A percentile compares a stretch with the other conserved stretches of the same genome.
phyloP scores from a whole-genome alignment of 1,140 invertebrate species.

The Danaus melanippus region DNA sequence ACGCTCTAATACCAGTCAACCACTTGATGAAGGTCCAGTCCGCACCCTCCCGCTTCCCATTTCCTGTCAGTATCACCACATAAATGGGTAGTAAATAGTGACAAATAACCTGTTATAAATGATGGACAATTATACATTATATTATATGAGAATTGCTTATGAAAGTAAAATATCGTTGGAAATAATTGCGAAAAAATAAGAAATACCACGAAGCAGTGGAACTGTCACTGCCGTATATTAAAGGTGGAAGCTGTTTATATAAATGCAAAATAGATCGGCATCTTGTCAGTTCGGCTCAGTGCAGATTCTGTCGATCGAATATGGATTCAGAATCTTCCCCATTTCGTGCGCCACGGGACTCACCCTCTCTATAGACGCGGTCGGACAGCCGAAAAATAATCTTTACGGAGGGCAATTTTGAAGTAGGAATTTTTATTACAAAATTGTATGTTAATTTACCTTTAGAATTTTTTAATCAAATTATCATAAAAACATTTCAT shows the following conservation, averaged over 20 bases:
- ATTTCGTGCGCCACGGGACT: conserved; percentile 40
- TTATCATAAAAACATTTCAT: conserved; percentile 2
- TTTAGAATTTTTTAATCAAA: conserved; percentile 11
- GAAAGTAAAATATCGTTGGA: conserved; percentile 8
- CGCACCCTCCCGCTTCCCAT: conserved; percentile 24
- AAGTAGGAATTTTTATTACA: conserved; percentile 22
- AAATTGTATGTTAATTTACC: conserved; percentile 19
- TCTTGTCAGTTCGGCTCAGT: conserved; percentile 68
- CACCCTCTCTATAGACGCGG: conserved; percentile 50
- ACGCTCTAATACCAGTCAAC: conserved; percentile 66
- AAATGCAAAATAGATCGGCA: conserved; percentile 71
- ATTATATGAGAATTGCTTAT: not conserved
- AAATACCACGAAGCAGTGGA: too few species aligned
- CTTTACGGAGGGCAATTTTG: conserved; percentile 27
- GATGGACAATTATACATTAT: conserved; percentile 3
- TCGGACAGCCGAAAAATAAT: conserved; percentile 66
- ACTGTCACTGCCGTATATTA: conserved; percentile 48
- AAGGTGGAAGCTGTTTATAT: conserved; percentile 69
- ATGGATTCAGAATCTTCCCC: conserved; percentile 66
- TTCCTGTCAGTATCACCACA: conserved; percentile 27
- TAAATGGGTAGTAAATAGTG: conserved; percentile 25
- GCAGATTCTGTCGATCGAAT: conserved; percentile 65
- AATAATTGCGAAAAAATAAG: conserved; percentile 18
- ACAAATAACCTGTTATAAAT: conserved; percentile 17
- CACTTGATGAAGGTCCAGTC: conserved; percentile 64